Evolutionary conservation across 2,888 invertebrate genomes (phyloP), one percentile per base, ranked within the genome.

Genomic region (Boloria selene): DNA sequence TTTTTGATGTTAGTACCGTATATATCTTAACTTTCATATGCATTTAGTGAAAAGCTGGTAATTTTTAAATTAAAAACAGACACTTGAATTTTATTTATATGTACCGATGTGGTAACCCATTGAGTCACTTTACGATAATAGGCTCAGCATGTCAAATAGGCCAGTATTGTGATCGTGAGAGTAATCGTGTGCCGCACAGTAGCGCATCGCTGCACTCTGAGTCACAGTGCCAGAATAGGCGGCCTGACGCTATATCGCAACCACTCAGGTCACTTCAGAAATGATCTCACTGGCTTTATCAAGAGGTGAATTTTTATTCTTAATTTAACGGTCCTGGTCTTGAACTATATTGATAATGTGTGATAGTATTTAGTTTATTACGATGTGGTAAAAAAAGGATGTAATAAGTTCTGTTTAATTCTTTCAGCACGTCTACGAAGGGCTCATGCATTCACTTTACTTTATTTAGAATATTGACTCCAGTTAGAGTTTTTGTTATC

Each of bases 191-290:
- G 10, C 13, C 51, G n/a, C 16, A 42, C 45, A n/a, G 31, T 7
- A 63, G 56, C 47, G 55, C 63, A 55, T 47, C 42, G 42, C 38
- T 63, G 42, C 50, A 56, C 44, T 49, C 49, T 63, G 63, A 63
- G 22, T 63, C 63, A 63, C 16, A 38, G 22, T 38, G 42, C 55
- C 16, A 16, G 49, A 55, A 55, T 53, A 63, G 55, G 26, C 49
- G 22, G 16, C 26, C 22, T 56, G 50, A 42, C 42, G 55, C n/a
- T 63, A 50, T 59, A 45, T 56, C 31, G 49, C 47, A 59, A 49
- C 31, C 59, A 59, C 59, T 59, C 59, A 45, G 51, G 44, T 50
- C 56, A 16, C 50, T 63, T 63, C 42, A 14, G 42, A 50, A 56
- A 63, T 63, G 56, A 63, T 56, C 56, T 63, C 51, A 64, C 14